Conservation (phyloP, 2,888 invertebrate genomes). For the Eupithecia inturbata region DNA sequence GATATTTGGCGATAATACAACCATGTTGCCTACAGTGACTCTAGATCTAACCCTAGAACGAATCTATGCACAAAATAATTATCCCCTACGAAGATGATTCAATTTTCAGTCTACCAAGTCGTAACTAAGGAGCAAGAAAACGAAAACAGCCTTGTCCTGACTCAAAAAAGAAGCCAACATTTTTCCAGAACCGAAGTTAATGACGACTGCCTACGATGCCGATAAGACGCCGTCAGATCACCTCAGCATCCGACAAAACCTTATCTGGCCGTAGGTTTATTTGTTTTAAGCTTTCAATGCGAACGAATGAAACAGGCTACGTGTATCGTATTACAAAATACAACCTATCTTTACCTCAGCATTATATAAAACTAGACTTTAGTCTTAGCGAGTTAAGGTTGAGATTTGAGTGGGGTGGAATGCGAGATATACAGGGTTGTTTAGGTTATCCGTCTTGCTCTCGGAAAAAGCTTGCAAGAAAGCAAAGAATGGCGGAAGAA, state of each 20-base stretch:
- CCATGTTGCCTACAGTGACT: neutral
- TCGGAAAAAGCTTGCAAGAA: conserved; percentile 82
- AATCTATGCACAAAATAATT: neutral
- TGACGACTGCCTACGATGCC: conserved; percentile 39
- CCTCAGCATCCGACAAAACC: conserved; percentile 71
- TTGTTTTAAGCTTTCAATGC: conserved; percentile 82
- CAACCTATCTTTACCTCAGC: conserved; percentile 41
- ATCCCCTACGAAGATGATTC: neutral
- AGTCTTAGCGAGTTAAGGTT: fast-evolving
- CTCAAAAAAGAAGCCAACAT: conserved; percentile 35
- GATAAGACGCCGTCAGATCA: conserved; percentile 70
- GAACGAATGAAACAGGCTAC: conserved; percentile 79
- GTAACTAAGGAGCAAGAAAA: conserved; percentile 5
- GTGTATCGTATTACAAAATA: conserved; percentile 59
- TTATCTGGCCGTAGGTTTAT: conserved; percentile 80
- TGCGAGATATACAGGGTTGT: conserved; percentile 58
- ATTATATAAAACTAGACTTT: conserved; percentile 42
- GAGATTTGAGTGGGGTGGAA: conserved; percentile 36
- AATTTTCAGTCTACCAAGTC: neutral
- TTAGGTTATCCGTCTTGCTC: conserved; percentile 61
- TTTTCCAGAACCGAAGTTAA: conserved; percentile 43
- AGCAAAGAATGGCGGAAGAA: conserved; percentile 82
- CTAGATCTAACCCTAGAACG: neutral
- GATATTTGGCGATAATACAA: no score
- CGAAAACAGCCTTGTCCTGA: conserved; percentile 3